Base-by-base conservation (phyloP, 2,113 vertebrate species). In the Tragelaphus scriptus region DNA sequence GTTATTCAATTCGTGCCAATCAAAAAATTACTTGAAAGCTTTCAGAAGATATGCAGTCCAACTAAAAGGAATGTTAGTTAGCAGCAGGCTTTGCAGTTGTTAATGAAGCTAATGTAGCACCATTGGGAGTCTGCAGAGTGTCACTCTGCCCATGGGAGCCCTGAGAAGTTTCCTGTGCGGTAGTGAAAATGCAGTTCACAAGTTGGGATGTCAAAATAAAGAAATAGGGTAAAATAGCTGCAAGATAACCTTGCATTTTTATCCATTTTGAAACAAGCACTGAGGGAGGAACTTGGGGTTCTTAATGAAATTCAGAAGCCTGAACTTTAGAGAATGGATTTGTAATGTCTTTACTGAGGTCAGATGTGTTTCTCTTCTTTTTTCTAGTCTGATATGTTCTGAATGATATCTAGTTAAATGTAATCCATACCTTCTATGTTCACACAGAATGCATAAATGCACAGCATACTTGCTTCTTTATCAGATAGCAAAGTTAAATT, bases 251-350 rank as follows among this genome's bases (percentile, higher is more conserved):
- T 55, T 82, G 25, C 15, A 56, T 59, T 88, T 77, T 53, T 82
- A 88, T 25, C 40, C 56, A 68, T 88, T 49, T 65, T 82, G 82
- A 97, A 97, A 47, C 2, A 96, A 87, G 17, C 26, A 36, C 14
- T 59, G 36, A 80, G 32, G 26, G 28, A 81, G 25, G 23, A 71
- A 90, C 77, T 71, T 36, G 40, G 11, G 49, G 3, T 68, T 92
- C 53, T 51, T 88, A 71, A 91, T 92, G 47, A 89, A 92, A 96
- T 79, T 92, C 51, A 93, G 93, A 84, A 89, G 13, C 30, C 36
- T 77, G 44, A 85, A 84, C n/a, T 68, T 44, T 40, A 91, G 10
- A 88, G 6, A 23, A 36, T 5, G 12, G 30, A 94, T 65, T 75
- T 90, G 21, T 95, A 91, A 58, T 21, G n/a, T n/a, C 51, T 84